A percentile compares a stretch with the other conserved stretches of the same genome.
phyloP scores from a whole-genome alignment of 2,797 vertebrate genomes.

The Micrastur ruficollis region DNA sequence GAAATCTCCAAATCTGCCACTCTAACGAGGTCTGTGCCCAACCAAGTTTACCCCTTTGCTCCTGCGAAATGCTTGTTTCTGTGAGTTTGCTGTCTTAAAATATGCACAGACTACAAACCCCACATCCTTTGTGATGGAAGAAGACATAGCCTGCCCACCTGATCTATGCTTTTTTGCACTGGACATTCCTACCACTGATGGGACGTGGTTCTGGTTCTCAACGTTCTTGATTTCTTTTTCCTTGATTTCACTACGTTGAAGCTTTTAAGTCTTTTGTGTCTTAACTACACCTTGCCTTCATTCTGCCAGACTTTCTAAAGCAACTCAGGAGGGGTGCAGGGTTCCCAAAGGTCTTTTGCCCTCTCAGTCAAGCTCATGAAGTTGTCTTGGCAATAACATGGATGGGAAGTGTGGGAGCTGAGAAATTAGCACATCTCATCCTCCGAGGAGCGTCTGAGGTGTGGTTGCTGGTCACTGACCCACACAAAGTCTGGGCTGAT shows the following conservation, averaged over 20 bases:
- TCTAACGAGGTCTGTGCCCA: neutral
- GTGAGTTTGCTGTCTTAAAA: neutral
- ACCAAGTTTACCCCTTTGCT: neutral
- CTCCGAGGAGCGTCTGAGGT: neutral
- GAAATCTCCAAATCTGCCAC: neutral
- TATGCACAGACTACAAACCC: neutral
- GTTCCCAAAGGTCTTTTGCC: neutral
- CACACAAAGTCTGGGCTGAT: neutral
- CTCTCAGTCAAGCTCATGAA: neutral
- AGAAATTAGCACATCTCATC: neutral
- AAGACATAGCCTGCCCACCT: neutral
- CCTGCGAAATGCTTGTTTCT: neutral
- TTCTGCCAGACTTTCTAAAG: neutral
- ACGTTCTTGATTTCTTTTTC: neutral
- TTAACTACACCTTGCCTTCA: neutral
- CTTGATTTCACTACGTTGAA: neutral
- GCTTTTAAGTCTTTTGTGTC: neutral
- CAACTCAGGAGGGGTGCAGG: rapidly evolving
- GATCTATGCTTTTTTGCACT: neutral
- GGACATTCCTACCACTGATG: neutral
- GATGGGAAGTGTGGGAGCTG: neutral
- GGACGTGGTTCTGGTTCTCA: neutral
- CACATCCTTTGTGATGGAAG: neutral
- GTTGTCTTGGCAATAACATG: neutral
- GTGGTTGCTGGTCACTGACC: neutral